Conservation (phyloP, 2,113 vertebrate genomes). For the Clinocottus analis region DNA sequence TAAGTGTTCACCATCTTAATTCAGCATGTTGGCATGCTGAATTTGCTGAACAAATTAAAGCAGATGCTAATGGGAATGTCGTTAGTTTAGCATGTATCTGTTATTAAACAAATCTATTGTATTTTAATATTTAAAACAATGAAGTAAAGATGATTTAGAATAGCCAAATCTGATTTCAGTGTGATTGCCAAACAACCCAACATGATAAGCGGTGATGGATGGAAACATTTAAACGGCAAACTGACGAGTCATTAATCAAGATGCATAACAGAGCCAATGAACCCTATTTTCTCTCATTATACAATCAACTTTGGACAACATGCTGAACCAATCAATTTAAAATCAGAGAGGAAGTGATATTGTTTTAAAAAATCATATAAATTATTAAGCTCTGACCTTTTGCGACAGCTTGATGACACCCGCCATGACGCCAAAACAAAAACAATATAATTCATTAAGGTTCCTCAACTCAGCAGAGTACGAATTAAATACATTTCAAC, state of each 20-base stretch:
- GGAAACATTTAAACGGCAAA: constrained; percentile 8
- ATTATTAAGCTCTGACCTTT: constrained; percentile 43
- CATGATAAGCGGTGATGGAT: constrained; percentile 7
- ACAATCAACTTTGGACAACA: constrained; percentile 55
- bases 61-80: background rate
- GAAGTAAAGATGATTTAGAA: background rate
- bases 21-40: background rate
- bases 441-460: constrained; percentile 36
- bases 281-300: constrained; percentile 56
- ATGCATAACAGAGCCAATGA: constrained; percentile 41
- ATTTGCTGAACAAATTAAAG: background rate
- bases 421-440: constrained; percentile 32
- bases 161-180: background rate
- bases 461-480: background rate
- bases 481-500: constrained; percentile 31
- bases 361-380: constrained; percentile 30
- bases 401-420: constrained; percentile 15
- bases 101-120: too few relatives aligned
- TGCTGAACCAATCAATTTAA: constrained; percentile 61
- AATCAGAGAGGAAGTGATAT: constrained; percentile 52
- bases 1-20: background rate
- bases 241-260: constrained; percentile 45
- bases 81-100: background rate
- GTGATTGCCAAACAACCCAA: background rate
- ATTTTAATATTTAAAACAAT: background rate